Evolutionary conservation across 2,888 invertebrate species (phyloP), one percentile per base, ranked within the genome.

Genomic region (Hirudinaria manillensis): DNA sequence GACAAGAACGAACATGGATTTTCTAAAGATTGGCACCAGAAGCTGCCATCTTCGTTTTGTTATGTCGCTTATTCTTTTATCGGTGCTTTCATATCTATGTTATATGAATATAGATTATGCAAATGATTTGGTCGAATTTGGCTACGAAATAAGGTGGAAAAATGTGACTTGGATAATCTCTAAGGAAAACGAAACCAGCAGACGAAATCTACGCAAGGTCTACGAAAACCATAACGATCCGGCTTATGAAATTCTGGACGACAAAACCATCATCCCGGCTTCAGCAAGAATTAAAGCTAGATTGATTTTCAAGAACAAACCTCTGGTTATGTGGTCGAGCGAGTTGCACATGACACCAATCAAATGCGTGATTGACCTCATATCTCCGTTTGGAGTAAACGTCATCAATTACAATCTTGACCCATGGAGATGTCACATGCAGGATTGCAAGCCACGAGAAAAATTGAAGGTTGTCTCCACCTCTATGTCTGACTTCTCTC

Each of bases 281-380:
- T 72, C 72, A 19, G 72, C 72, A 4, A 34, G 72, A 34, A 55
- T 72, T 53, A 53, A 51, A 45, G 72, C 72, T 29, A 72, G 55
- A 53, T 55, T 55, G 55, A 72, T 72, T 34, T 72, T 72, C 55
- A 32, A 55, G 32, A 55, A 24, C 19, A 72, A 72, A 34, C 55
- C 72, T 1, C 55, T 72, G n/a, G 53, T 72, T 0, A 55, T 72
- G 24, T 72, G 72, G 72, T 51, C 72, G n/a, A 72, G 53, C 6
- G 72, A 72, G 24, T 51, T 51, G 55, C 72, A 72, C 55, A 72
- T 72, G 72, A 72, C 72, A 13, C 72, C 72, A 32, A 55, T 72
- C 55, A 72, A 72, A 72, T 51, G 53, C 32, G 27, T 72, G 32
- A 53, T 53, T 53, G 29, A 51, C 55, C 24, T 72, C 29, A 51